Conservation (phyloP, 2,888 invertebrate species). For the Cenopis cana region DNA sequence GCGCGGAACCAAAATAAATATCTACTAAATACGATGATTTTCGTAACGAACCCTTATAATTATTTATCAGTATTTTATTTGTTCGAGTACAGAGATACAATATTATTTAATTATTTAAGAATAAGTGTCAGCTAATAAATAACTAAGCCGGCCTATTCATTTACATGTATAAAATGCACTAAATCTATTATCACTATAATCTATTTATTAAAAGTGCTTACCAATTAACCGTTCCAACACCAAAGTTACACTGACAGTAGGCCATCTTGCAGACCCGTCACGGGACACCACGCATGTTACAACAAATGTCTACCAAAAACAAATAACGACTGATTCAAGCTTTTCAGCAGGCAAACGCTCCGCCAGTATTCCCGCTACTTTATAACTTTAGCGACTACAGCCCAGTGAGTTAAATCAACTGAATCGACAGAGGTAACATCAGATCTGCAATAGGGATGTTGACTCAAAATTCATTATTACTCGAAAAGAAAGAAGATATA, state of each 20-base stretch:
- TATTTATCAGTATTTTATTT: constrained; percentile 20
- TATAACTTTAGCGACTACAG: neutral
- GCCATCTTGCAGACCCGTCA: neutral
- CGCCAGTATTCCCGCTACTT: too few species aligned
- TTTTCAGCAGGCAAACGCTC: too few species aligned
- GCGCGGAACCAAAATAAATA: neutral
- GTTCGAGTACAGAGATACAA: constrained; percentile 7
- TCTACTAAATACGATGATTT: constrained; percentile 1
- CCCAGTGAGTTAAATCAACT: too few species aligned
- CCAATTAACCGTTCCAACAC: neutral
- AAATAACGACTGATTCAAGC: neutral
- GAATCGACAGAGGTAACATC: neutral
- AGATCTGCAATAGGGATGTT: too few species aligned
- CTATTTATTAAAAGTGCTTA: constrained; percentile 25
- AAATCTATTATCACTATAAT: constrained; percentile 20
- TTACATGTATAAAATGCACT: constrained; percentile 24
- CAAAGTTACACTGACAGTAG: neutral
- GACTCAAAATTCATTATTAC: too few species aligned
- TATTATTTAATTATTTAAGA: constrained; percentile 1
- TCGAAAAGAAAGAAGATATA: too few species aligned
- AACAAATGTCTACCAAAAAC: neutral
- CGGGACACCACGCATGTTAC: neutral
- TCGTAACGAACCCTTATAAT: constrained; percentile 1
- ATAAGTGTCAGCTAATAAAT: neutral
- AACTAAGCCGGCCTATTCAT: constrained; percentile 22